These are phyloP conservation scores for Agriopis aurantiaria DNA, from an alignment of 2,888 invertebrate species.

Conservation along the genomic window DNA sequence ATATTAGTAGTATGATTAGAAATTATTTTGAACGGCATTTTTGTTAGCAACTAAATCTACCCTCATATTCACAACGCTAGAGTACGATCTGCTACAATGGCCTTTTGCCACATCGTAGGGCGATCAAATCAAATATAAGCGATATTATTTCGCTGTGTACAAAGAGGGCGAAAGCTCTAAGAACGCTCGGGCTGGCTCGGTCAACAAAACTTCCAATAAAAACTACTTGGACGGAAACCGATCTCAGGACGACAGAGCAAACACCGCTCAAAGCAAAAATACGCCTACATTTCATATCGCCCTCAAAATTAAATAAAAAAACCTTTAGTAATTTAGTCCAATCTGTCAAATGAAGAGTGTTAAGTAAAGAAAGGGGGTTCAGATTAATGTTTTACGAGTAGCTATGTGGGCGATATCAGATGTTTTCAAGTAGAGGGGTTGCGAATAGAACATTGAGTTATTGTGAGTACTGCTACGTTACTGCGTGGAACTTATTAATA, in stretches of 20 bases:
- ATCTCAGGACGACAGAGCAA: slow-evolving; percentile 66
- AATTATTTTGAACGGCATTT: too few relatives aligned
- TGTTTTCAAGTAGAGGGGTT: slow-evolving; percentile 63
- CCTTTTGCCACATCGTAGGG: slow-evolving; percentile 60
- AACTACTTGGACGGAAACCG: slow-evolving; percentile 76
- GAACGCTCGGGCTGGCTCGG: slow-evolving; percentile 67
- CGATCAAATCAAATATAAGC: slow-evolving; percentile 77
- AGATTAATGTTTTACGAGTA: slow-evolving; percentile 69
- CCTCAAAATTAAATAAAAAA: slow-evolving; percentile 84
- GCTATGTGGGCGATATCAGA: slow-evolving; percentile 73
- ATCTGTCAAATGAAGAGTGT: slow-evolving; percentile 86
- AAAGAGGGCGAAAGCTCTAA: slow-evolving; percentile 61
- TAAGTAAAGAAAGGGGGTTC: slow-evolving; percentile 81
- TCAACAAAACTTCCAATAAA: slow-evolving; percentile 82
- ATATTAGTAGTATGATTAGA: too few relatives aligned
- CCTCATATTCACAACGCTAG: slow-evolving; percentile 21
- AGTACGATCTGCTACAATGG: slow-evolving; percentile 55
- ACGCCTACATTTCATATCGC: slow-evolving; percentile 72
- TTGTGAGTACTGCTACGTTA: slow-evolving; percentile 34
- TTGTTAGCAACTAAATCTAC: too few relatives aligned
- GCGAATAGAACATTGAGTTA: slow-evolving; percentile 49
- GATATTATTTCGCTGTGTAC: slow-evolving; percentile 76
- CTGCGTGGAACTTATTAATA: not conserved
- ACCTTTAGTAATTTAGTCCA: slow-evolving; percentile 81
- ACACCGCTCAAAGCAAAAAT: slow-evolving; percentile 65